A percentile compares a stretch with the other conserved stretches of the same genome.
Evolutionary conservation across 2,797 vertebrate species (phyloP).

Genomic region (Hipposideros larvatus): DNA sequence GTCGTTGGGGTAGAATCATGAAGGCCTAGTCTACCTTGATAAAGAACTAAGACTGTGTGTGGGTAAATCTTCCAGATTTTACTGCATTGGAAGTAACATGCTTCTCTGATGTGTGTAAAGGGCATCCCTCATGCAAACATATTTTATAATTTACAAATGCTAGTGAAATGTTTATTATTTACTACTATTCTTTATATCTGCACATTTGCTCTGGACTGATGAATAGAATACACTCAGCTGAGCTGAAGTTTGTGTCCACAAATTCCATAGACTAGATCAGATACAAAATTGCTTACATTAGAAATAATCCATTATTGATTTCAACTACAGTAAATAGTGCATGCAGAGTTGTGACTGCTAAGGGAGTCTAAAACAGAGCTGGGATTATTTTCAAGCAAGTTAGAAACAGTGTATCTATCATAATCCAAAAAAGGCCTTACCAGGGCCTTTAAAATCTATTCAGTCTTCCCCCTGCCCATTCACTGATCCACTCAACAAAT

Average conservation of each 20-base stretch:
- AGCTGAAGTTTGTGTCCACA: not conserved
- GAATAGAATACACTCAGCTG: not conserved
- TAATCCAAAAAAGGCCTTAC: not conserved
- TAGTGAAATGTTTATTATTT: not conserved
- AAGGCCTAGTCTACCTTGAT: not conserved
- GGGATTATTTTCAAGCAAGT: not conserved
- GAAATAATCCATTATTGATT: not conserved
- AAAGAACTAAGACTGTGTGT: not conserved
- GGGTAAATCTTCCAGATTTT: not conserved
- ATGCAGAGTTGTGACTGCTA: not conserved
- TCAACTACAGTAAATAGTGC: not conserved
- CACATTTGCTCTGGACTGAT: not conserved
- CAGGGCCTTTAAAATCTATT: not conserved
- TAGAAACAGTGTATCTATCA: not conserved
- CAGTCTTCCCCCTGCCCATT: no score
- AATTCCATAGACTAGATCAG: not conserved
- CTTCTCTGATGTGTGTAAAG: not conserved
- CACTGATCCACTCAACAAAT: not conserved
- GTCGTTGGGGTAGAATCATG: not conserved
- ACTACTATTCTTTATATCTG: not conserved
- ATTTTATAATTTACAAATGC: not conserved
- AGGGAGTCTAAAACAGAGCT: conserved; percentile 18
- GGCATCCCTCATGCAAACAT: not conserved
- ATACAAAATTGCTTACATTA: not conserved
- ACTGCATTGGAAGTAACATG: not conserved